Base-by-base conservation (phyloP, 1,140 invertebrate species). In the Calliphora vicina region DNA sequence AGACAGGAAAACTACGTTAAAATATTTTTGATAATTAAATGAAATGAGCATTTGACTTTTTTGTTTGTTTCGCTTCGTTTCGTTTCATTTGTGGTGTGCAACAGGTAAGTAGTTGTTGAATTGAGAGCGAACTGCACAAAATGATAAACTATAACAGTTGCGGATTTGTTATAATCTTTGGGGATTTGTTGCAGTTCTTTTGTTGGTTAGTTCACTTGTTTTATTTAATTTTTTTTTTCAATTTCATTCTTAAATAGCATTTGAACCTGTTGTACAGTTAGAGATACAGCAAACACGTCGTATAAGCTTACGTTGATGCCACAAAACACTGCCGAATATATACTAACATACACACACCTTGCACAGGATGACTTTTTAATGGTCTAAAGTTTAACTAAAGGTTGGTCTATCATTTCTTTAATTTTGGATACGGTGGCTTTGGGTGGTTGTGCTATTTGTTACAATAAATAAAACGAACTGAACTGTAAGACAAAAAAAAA, bases 11-110 rank as follows among this genome's bases (percentile, higher is more conserved):
- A 15, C 23, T 73, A 76, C 73, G 73, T 76, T 76, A 76, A 76
- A 76, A 76, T 76, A 76, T 76, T 76, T 76, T 76, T 76, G 73
- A 76, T 76, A 76, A 76, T 76, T 76, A 76, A 76, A 76, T 76
- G 73, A 76, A 76, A 76, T 76, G 73, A 76, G 73, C 15, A 76
- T 42, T 76, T 76, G 73, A 17, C 73, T 76, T 23, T 67, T 20
- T 67, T 67, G 17, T 20, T 67, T 57, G 17, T 57, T 17, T n/a
- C 45, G 45, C 26, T 73, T 73, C 15, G 72, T 73, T 27, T 73
- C 35, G n/a, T n/a, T n/a, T n/a, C n/a, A n/a, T n/a, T n/a, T n/a
- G n/a, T n/a, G 5, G 35, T 35, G 6, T 35, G 10, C 35, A 35
- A 35, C 35, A 35, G 35, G 15, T 42, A 76, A 42, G 73, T 42